A percentile compares a stretch with the other conserved stretches of the same genome.
Conservation (phyloP, 2,888 invertebrate species). For the Eulithis prunata region DNA sequence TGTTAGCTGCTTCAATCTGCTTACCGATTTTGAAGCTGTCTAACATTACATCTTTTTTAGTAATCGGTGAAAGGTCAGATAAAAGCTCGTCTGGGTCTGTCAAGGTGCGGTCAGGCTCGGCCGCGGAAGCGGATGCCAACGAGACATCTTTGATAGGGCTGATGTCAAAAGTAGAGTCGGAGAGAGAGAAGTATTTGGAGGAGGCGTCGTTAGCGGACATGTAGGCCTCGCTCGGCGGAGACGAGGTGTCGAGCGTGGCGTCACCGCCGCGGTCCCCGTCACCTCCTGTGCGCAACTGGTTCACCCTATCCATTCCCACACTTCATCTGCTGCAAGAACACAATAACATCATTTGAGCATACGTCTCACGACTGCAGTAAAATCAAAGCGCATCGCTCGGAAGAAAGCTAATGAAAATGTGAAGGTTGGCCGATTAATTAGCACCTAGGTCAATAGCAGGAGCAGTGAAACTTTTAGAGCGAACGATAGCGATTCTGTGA, state of each 20-base stretch:
- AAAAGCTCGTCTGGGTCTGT: constrained; percentile 61
- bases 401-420: constrained; percentile 66
- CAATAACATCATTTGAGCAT: constrained; percentile 45
- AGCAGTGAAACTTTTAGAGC: constrained; percentile 79
- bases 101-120: constrained; percentile 53
- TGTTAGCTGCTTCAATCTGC: constrained; percentile 79
- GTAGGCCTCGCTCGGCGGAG: constrained; percentile 70
- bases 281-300: constrained; percentile 64
- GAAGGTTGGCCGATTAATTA: constrained; percentile 73
- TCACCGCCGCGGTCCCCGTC: constrained; percentile 60
- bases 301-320: constrained; percentile 80
- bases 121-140: constrained; percentile 50
- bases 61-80: constrained; percentile 69
- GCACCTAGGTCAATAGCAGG: constrained; percentile 79
- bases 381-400: constrained; percentile 47
- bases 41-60: constrained; percentile 64
- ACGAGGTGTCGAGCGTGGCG: constrained; percentile 71
- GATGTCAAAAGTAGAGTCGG: constrained; percentile 72
- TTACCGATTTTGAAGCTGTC: constrained; percentile 74
- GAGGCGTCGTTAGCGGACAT: constrained; percentile 76
- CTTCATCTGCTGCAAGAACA: constrained; percentile 75
- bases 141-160: constrained; percentile 68
- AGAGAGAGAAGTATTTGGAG: constrained; percentile 76
- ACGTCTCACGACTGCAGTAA: constrained; percentile 41
- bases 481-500: constrained; percentile 78